Base-by-base conservation (phyloP, 2,888 invertebrate genomes). In the Synanthedon tipuliformis region DNA sequence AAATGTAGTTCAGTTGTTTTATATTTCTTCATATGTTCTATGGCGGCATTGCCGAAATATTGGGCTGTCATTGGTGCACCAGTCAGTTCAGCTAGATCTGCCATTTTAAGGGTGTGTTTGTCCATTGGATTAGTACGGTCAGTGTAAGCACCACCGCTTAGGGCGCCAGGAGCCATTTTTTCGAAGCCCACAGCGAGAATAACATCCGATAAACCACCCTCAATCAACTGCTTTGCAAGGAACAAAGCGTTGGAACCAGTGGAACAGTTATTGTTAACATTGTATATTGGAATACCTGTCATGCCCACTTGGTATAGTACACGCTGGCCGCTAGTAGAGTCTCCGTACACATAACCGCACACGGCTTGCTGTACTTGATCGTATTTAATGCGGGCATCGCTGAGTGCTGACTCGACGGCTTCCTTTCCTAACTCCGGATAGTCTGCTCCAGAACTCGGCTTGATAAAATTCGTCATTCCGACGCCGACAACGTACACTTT, bases 391-490 rank as follows among this genome's bases (percentile, higher is more conserved):
- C 90, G 91, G 13, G 96, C 94, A 88, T 99, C 98, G 16, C 90
- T 81, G 7, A 98, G 80, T 12, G 99, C 99, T 60, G 94, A 95
- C 12, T 90, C 89, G 0, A 97, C 94, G 1, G 98, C 95, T 88
- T 99, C 98, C 69, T 95, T 94, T 13, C 95, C 98, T 91, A 98
- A 92, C 63, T 97, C 93, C 0, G 99, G 98, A 76, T 99, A 99
- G 78, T 99, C 98, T 66, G 93, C 92, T 62, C 94, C 90, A 52
- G 92, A 89, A 52, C 95, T 97, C 50, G 99, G 99, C 81, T 98
- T 99, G 70, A 96, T 94, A 84, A 99, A 99, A 91, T 97, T 97
- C 58, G 98, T 98, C 98, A 98, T 98, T 59, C 98, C 98, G 62
- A 98, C 97, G 59, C 98, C 98, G 67, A 98, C 91, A 53, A 98